A percentile compares a stretch with the other conserved stretches of the same genome.
Evolutionary conservation across 2,888 invertebrate species (phyloP).

Genomic region (Rugalucina vietnamica): DNA sequence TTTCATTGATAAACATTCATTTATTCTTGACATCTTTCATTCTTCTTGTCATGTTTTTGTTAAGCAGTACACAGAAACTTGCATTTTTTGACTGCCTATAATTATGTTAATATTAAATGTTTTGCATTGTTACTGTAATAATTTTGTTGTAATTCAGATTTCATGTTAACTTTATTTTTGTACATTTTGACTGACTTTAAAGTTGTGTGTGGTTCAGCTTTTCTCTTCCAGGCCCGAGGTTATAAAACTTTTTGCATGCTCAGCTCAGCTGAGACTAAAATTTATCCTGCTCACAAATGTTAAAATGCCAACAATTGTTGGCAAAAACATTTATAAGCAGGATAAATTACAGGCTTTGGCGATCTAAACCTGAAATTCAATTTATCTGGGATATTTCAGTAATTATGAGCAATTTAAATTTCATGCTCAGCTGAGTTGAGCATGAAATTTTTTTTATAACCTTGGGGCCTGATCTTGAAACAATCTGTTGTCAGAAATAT

Average conservation of each 20-base stretch:
- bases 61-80: not conserved
- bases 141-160: constrained; percentile 4
- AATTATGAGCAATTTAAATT: not conserved
- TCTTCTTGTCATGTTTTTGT: not conserved
- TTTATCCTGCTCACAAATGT: not conserved
- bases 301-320: too few species aligned
- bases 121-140: constrained; percentile 10
- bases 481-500: too few species aligned
- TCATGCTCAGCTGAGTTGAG: not conserved
- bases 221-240: too few species aligned
- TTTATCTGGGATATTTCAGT: too few species aligned
- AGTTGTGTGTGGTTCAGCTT: too few species aligned
- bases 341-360: too few species aligned
- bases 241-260: not conserved
- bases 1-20: not conserved
- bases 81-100: constrained; percentile 4
- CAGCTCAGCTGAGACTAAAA: not conserved
- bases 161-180: constrained; percentile 12
- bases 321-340: too few species aligned
- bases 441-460: not conserved
- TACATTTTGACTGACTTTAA: constrained; percentile 10
- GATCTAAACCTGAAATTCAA: too few species aligned
- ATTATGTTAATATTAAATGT: constrained; percentile 6
- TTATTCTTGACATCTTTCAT: not conserved
- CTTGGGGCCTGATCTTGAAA: not conserved